Conservation (phyloP, 2,888 invertebrate genomes). For the Cantharis lateralis region DNA sequence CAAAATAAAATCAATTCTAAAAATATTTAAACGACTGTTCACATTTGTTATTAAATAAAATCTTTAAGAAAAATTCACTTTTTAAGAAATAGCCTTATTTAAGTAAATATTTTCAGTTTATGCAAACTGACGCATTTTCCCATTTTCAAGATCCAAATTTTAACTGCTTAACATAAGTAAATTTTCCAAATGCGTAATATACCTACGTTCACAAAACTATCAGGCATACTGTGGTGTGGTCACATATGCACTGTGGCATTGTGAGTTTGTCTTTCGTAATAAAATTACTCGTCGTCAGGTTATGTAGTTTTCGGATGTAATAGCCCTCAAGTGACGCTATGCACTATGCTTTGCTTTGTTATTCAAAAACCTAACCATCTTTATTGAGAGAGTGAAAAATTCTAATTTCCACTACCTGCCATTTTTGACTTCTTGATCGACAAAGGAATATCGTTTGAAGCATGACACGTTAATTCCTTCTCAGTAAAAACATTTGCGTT, state of each 20-base stretch:
- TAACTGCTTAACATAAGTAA: not conserved
- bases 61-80: not conserved
- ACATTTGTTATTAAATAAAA: conserved; percentile 6
- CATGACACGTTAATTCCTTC: not conserved
- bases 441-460: not conserved
- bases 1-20: conserved; percentile 26
- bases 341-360: no score
- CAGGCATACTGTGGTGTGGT: no score
- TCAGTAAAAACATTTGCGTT: not conserved
- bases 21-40: conserved; percentile 18
- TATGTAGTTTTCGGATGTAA: no score
- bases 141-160: not conserved
- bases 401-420: not conserved
- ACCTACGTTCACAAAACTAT: no score
- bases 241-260: not conserved
- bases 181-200: not conserved
- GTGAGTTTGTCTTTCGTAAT: not conserved
- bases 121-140: no score
- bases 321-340: no score
- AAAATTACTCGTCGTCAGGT: not conserved
- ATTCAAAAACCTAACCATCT: not conserved
- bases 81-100: no score
- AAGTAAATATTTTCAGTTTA: no score
- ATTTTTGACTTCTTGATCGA: not conserved
- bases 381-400: not conserved